Base-by-base conservation (phyloP, 2,888 invertebrate species). In the Sycophila texana region DNA sequence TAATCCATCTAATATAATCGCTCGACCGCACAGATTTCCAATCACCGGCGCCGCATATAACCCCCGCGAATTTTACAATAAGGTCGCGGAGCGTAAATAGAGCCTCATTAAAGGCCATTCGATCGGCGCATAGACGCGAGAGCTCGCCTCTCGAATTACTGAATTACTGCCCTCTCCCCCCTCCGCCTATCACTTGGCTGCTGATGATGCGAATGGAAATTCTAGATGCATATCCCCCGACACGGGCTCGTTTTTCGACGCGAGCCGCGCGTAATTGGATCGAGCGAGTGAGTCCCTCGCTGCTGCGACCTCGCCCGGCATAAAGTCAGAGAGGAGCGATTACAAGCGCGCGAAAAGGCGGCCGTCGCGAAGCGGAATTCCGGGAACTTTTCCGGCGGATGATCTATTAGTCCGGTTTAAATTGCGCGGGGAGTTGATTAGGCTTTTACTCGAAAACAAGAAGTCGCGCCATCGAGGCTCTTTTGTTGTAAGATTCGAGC, bases 141-240 rank as follows among this genome's bases (percentile, higher is more conserved):
- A 47, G 2, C 12, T n/a, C 26, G 39, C 4, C 22, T 39, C 67
- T 78, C 63, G 14, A 30, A 78, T 78, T 74, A 74, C 68, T 63
- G n/a, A n/a, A n/a, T n/a, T n/a, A n/a, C n/a, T n/a, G n/a, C n/a
- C 14, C 30, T 18, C 39, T 10, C 39, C 10, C 39, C 1, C 1
- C 57, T n/a, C 60, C 66, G 51, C 22, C 68, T 73, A 68, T 74
- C 67, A 70, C 18, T 20, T 20, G 4, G 30, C 26, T 39, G 22
- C 16, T 63, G 68, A 78, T 74, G 58, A 66, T 74, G 57, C 61
- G 49, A 18, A 14, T 16, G 61, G 77, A 72, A 73, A 67, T 39
- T 65, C 60, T 66, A 77, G 60, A 57, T 58, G 39, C 7, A 58
- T 51, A 77, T 72, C 39, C 61, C 20, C 30, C 18, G 20, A 0